Conservation (phyloP, 2,113 vertebrate species). For the Bos taurus region ARS-UCD2.0 NC_037334.1:109053001-109053500, state of each 20-base stretch:
- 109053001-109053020: background rate
- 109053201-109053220: rapidly evolving
- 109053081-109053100: background rate
- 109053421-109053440: background rate
- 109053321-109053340: no score
- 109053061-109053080: background rate
- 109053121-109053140: background rate
- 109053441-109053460: rapidly evolving
- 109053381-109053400: no score
- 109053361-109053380: no score
- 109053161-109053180: rapidly evolving
- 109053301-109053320: rapidly evolving
- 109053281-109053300: rapidly evolving
- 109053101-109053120: rapidly evolving
- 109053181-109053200: background rate
- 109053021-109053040: background rate
- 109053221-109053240: rapidly evolving
- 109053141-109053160: background rate
- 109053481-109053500: background rate
- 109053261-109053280: rapidly evolving
- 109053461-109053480: background rate
- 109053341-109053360: no score
- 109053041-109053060: background rate
- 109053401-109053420: no score
- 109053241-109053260: background rate